These are phyloP conservation scores for Ctenicera cuprea DNA, from an alignment of 2,888 invertebrate genomes.

Conservation along the genomic window DNA sequence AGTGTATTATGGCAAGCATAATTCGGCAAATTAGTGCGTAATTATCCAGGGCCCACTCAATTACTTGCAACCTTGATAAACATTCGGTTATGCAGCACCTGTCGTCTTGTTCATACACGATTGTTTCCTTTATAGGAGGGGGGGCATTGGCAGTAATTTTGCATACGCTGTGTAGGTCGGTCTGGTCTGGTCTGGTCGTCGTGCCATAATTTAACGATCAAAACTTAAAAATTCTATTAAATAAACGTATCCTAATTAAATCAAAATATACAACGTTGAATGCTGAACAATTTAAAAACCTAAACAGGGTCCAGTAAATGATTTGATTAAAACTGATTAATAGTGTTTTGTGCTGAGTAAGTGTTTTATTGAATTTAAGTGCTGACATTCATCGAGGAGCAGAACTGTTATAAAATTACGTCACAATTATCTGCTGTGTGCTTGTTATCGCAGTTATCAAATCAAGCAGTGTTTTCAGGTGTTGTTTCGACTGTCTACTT, in stretches of 20 bases:
- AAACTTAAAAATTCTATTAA: conserved; percentile 1
- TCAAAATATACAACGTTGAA: no score
- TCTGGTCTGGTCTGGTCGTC: background rate
- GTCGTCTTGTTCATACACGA: background rate
- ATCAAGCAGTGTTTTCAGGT: background rate
- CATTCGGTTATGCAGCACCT: conserved; percentile 7
- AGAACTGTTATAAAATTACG: background rate
- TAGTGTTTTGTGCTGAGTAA: conserved; percentile 12
- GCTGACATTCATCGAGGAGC: conserved; percentile 1
- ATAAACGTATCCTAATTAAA: background rate
- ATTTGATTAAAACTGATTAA: conserved; percentile 22
- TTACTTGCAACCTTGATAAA: conserved; percentile 17
- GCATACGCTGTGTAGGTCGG: background rate
- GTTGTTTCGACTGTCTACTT: background rate
- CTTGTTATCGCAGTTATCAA: background rate
- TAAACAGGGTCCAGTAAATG: background rate
- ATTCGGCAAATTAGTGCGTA: no score
- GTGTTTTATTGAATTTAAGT: conserved; percentile 18
- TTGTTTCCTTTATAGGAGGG: background rate
- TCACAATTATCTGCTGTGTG: background rate
- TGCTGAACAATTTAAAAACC: conserved; percentile 14
- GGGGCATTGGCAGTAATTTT: background rate
- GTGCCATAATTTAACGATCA: background rate
- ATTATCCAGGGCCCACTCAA: conserved; percentile 2
- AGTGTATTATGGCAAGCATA: no score